Evolutionary conservation across 2,888 invertebrate species (phyloP), one percentile per base, ranked within the genome.

Genomic region (Proisotoma minuta): DNA sequence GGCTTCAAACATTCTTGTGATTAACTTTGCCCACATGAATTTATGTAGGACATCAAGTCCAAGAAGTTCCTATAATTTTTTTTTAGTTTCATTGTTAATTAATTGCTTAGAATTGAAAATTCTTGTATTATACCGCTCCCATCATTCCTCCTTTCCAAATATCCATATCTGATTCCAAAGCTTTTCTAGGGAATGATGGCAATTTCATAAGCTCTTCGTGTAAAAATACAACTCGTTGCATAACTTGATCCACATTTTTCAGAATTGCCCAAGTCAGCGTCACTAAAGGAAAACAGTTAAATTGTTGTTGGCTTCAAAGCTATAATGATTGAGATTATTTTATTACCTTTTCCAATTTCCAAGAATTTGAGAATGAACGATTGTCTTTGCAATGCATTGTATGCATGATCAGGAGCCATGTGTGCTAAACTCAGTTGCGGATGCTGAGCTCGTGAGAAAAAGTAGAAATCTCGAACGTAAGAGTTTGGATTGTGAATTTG

Each of bases 201-300:
- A 99, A 81, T 77, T 99, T 99, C 87, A 97, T 96, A 8, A 99
- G 82, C 78, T 99, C 99, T 76, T 99, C 99, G 78, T 99, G 98
- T 4, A 99, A 83, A 77, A 99, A 99, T 2, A 97, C 95, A 2
- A 99, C 97, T 69, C 98, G 84, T 80, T 97, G 98, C 5, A 97
- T 95, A 10, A 97, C 86, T 88, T 91, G 77, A 60, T 92, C 91
- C 28, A 92, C 92, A 77, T 92, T 92, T 75, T 92, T 92, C 58
- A 92, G 80, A 73, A 92, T 92, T 1, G 92, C 92, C 92, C 92
- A 92, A 0, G 91, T 92, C 2, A 92, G 79, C 60, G 91, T 82
- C 0, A 92, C 91, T 73, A 40, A 47, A 22, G 48, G 24, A 49
- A 53, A 34, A 23, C 5, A 60, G 22, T n/a, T n/a, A n/a, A 47